Evolutionary conservation across 2,888 invertebrate genomes (phyloP), one percentile per base, ranked within the genome.

Genomic region (Galeruca laticollis): DNA sequence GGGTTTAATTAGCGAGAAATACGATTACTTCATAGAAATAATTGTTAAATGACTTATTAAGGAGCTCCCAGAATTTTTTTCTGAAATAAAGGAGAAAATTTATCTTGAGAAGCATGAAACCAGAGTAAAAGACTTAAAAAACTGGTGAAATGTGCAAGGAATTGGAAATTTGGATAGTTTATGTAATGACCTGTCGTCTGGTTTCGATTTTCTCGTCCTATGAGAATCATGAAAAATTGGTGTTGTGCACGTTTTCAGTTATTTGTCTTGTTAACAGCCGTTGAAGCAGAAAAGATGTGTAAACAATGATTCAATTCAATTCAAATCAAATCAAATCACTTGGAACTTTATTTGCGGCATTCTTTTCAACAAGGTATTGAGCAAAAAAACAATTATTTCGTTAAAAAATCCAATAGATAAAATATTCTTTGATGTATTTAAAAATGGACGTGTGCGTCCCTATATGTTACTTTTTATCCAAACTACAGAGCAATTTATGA

Each of bases 121-220:
- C 33, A 57, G 33, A n/a, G 35, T 57, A 35, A 35, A 57, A 57
- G 56, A 18, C 33, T 57, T 31, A 35, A 57, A 57, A 57, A 57
- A 57, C 56, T 57, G 56, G 35, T 57, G 15, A 57, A 57, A 57
- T 57, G 56, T 57, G 56, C 56, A 15, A 57, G 56, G 56, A 57
- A 57, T 57, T 57, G 56, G 56, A 57, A 57, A 57, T 57, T 57
- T 57, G 35, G 56, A 57, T 57, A 57, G 33, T 57, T 57, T 57
- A 57, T 57, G 35, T 57, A 57, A 57, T 57, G 56, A 57, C 56
- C 35, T 57, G 56, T 57, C 56, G 56, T 57, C 56, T 57, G 56
- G 56, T 57, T 57, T 57, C 56, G 56, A 57, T 57, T 57, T 57
- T 33, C 56, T 57, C 18, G 26, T 57, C 11, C 35, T 11, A 4